Evolutionary conservation across 2,113 vertebrate genomes (phyloP).

Genomic region (human (Homo sapiens)): GRCh38 chr11:72039001-72039500

Average conservation of each 20-base stretch:
- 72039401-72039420: neutral
- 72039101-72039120: neutral
- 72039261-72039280: slow-evolving; percentile 50
- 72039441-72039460: slow-evolving; percentile 62
- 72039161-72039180: slow-evolving; percentile 66
- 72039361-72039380: neutral
- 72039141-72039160: neutral
- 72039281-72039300: slow-evolving; percentile 49
- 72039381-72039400: slow-evolving; percentile 29
- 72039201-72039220: slow-evolving; percentile 77
- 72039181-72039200: slow-evolving; percentile 19
- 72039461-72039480: slow-evolving; percentile 61
- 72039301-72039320: slow-evolving; percentile 12
- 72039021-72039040: slow-evolving; percentile 15
- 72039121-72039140: neutral
- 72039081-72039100: neutral
- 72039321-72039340: slow-evolving; percentile 14
- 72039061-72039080: slow-evolving; percentile 1
- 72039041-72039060: neutral
- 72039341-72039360: neutral
- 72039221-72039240: slow-evolving; percentile 50
- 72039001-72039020: slow-evolving; percentile 33
- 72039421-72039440: slow-evolving; percentile 1
- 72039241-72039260: slow-evolving; percentile 60
- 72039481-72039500: slow-evolving; percentile 8